Conservation (phyloP, 2,113 vertebrate species). For the Oreotrochilus melanogaster region DNA sequence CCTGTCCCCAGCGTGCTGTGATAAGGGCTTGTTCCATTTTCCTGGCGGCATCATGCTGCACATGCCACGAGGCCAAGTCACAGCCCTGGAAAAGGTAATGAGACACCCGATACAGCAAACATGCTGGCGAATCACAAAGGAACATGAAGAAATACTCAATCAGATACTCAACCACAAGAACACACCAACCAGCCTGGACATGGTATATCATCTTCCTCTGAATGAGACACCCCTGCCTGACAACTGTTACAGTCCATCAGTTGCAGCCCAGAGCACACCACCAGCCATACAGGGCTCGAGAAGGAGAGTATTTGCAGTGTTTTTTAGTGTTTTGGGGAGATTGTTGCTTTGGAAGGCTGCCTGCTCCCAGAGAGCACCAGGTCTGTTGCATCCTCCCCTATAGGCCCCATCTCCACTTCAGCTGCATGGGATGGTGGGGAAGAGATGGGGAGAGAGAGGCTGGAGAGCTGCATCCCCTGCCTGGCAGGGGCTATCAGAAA, state of each 20-base stretch:
- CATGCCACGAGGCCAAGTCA: conserved; percentile 1
- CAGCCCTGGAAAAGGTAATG: background rate
- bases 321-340: rapidly evolving
- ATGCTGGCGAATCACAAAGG: background rate
- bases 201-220: background rate
- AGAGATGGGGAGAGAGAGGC: background rate
- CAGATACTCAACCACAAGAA: background rate
- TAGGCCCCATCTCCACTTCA: rapidly evolving
- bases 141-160: background rate
- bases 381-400: rapidly evolving
- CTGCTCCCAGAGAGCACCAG: rapidly evolving
- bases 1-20: background rate
- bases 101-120: background rate
- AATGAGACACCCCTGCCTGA: rapidly evolving
- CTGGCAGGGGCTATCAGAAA: conserved; percentile 51
- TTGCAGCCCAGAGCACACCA: rapidly evolving
- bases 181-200: rapidly evolving
- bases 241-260: background rate
- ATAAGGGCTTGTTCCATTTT: background rate
- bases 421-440: rapidly evolving
- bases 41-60: background rate
- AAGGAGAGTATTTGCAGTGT: background rate
- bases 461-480: background rate
- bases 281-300: rapidly evolving
- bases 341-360: background rate